These are phyloP conservation scores for Parazoanthus darwini DNA, from an alignment of 92 coral and sea anemone genomes.

Conservation along the genomic window DNA sequence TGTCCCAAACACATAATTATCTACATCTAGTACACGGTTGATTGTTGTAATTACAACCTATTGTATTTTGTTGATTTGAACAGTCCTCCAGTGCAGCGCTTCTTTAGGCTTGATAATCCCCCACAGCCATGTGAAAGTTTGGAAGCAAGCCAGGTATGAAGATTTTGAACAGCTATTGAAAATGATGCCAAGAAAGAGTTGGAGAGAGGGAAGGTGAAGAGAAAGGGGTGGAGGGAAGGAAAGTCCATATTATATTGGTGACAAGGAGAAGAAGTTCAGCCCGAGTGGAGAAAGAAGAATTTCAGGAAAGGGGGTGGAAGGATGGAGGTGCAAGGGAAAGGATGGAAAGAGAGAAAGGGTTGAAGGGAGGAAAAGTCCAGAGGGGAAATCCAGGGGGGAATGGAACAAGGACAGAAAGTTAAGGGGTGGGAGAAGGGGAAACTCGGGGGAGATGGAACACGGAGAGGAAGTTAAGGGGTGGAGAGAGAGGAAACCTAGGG, in stretches of 20 bases:
- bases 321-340: neutral
- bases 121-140: constrained; percentile 90
- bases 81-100: constrained; percentile 80
- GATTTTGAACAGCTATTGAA: neutral
- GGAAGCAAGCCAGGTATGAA: constrained; percentile 82
- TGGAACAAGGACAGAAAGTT: neutral
- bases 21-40: neutral
- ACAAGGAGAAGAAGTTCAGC: no score
- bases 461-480: no score
- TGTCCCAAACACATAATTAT: neutral
- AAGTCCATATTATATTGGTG: neutral
- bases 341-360: neutral
- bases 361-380: neutral
- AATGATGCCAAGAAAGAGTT: neutral
- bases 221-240: neutral
- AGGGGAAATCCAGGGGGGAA: no score
- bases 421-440: neutral
- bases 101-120: constrained; percentile 90
- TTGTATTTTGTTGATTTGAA: neutral
- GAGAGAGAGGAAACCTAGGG: neutral
- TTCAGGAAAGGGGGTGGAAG: no score
- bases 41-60: neutral
- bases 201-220: neutral
- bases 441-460: no score
- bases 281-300: no score